These are phyloP conservation scores for Danaus chrysippus DNA, from an alignment of 2,888 invertebrate species.

Conservation along the genomic window DNA sequence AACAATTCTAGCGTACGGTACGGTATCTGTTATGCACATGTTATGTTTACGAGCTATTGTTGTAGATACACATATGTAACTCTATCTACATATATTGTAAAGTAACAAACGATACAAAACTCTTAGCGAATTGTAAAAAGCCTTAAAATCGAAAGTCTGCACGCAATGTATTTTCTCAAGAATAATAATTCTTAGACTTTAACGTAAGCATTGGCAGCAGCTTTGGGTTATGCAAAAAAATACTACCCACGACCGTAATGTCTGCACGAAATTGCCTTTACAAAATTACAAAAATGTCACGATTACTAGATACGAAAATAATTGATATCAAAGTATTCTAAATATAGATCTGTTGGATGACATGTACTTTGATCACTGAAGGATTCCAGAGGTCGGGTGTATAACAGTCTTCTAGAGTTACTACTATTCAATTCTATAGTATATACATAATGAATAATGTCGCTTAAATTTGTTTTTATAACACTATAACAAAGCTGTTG, in stretches of 20 bases:
- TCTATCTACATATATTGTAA: too few species aligned
- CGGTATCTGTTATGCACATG: constrained; percentile 16
- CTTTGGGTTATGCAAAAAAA: constrained; percentile 13
- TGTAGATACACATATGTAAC: background rate
- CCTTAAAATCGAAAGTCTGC: constrained; percentile 5
- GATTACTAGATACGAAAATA: constrained; percentile 53
- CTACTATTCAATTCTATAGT: too few species aligned
- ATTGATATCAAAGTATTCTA: constrained; percentile 56
- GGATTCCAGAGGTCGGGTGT: too few species aligned
- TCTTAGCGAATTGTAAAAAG: background rate
- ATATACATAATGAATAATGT: too few species aligned
- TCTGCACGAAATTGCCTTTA: background rate
- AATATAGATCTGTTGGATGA: constrained; percentile 56
- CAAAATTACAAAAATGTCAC: constrained; percentile 25
- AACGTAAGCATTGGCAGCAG: constrained; percentile 7
- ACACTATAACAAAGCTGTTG: too few species aligned
- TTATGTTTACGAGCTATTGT: constrained; percentile 1
- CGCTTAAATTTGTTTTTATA: too few species aligned
- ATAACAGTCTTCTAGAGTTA: too few species aligned
- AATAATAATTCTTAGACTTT: constrained; percentile 8
- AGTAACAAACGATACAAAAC: too few species aligned
- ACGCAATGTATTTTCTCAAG: constrained; percentile 10
- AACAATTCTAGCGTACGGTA: constrained; percentile 27
- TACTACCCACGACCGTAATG: constrained; percentile 28
- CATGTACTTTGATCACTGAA: too few species aligned